Percentiles rank a stretch among this genome's conserved stretches.
phyloP scores from a whole-genome alignment of 2,113 vertebrate genomes.

The Butorides virescens region DNA sequence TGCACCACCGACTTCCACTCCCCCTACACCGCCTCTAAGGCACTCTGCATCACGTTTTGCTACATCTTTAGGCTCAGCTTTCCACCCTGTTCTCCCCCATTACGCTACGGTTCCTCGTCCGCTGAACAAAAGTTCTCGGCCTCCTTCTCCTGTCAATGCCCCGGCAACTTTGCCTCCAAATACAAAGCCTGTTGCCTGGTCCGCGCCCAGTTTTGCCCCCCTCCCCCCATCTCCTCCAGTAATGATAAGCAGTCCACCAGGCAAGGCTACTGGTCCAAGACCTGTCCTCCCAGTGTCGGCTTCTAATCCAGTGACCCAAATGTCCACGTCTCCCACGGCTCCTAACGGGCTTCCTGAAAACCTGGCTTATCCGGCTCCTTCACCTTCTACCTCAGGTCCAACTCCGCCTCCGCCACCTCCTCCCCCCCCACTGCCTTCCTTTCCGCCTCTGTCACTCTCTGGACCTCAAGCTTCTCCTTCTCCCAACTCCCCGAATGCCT shows the following conservation, averaged over 20 bases:
- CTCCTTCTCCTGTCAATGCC: conserved; percentile 79
- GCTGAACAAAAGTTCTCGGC: conserved; percentile 80
- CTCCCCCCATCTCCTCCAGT: conserved; percentile 94
- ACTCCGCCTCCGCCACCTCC: conserved; percentile 63
- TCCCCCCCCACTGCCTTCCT: conserved; percentile 82
- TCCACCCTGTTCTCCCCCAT: conserved; percentile 96
- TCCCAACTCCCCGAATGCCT: conserved; percentile 79
- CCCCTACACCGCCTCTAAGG: conserved; percentile 92
- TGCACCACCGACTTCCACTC: conserved; percentile 80
- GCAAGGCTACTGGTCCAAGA: conserved; percentile 89
- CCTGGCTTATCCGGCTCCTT: conserved; percentile 68
- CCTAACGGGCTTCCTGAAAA: conserved; percentile 78
- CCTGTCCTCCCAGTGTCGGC: conserved; percentile 87
- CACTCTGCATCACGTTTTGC: conserved; percentile 96
- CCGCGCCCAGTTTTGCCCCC: conserved; percentile 86
- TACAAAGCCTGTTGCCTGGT: conserved; percentile 86
- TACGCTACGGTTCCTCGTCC: conserved; percentile 91
- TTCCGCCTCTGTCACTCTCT: conserved; percentile 77
- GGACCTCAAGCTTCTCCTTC: conserved; percentile 78
- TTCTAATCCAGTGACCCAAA: conserved; percentile 83
- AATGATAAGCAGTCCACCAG: conserved; percentile 97
- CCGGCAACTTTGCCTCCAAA: conserved; percentile 71
- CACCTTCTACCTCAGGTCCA: conserved; percentile 79
- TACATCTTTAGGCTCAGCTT: conserved; percentile 95
- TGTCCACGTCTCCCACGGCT: conserved; percentile 82